Evolutionary conservation across 2,797 vertebrate genomes (phyloP).

Genomic region (Cyprinodon diabolis): DNA sequence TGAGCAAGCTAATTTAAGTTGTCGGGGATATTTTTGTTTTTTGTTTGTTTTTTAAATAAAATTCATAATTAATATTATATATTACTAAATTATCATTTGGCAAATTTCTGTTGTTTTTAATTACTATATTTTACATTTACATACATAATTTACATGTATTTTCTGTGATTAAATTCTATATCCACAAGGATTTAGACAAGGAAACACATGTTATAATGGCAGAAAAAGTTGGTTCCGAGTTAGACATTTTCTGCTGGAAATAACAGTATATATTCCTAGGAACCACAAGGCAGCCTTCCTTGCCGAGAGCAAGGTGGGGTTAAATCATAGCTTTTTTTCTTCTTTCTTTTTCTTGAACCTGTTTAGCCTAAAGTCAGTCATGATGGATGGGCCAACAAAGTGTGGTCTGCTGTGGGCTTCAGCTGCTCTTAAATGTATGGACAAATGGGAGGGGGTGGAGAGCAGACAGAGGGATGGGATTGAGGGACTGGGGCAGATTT

Average conservation of each 20-base stretch:
- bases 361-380: conserved; percentile 70
- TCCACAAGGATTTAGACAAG: too few species aligned
- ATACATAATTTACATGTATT: too few species aligned
- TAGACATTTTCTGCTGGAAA: not conserved
- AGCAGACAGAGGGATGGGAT: conserved; percentile 62
- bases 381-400: conserved; percentile 70
- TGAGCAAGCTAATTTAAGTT: too few species aligned
- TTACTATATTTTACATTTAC: too few species aligned
- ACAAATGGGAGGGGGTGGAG: conserved; percentile 44
- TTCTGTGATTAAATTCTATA: too few species aligned
- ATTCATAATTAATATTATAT: too few species aligned
- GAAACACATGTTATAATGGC: not conserved
- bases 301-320: conserved; percentile 53
- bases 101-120: too few species aligned
- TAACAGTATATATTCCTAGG: conserved; percentile 30
- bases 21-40: too few species aligned
- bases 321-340: conserved; percentile 61
- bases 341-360: conserved; percentile 36
- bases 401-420: conserved; percentile 70
- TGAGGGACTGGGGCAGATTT: conserved; percentile 61
- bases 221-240: not conserved
- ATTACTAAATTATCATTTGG: too few species aligned
- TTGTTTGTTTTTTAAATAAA: too few species aligned
- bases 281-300: conserved; percentile 17
- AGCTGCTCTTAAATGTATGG: conserved; percentile 74